These are phyloP conservation scores for Dasysyrphus albostriatus DNA, from an alignment of 2,888 invertebrate species.

Conservation along the genomic window DNA sequence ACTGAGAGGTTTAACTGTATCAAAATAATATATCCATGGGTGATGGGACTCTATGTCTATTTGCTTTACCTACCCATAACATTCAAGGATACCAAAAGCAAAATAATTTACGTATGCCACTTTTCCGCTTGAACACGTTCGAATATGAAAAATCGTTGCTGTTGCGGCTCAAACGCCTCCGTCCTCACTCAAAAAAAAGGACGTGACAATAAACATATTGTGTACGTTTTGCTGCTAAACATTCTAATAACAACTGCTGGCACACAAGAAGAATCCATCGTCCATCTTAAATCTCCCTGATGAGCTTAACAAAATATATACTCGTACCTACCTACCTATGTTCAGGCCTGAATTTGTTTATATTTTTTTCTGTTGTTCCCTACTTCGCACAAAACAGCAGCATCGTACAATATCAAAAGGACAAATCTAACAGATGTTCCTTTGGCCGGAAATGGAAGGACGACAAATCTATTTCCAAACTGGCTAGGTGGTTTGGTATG, in stretches of 20 bases:
- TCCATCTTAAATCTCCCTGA: slow-evolving; percentile 71
- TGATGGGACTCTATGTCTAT: neutral
- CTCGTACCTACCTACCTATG: slow-evolving; percentile 21
- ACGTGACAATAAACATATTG: slow-evolving; percentile 72
- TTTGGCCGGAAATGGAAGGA: slow-evolving; percentile 68
- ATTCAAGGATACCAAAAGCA: slow-evolving; percentile 28
- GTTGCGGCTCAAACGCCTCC: slow-evolving; percentile 63
- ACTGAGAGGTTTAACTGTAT: slow-evolving; percentile 65
- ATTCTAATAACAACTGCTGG: slow-evolving; percentile 74
- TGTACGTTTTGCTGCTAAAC: slow-evolving; percentile 70
- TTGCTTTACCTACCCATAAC: neutral
- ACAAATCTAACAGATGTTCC: slow-evolving; percentile 71
- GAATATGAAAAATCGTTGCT: slow-evolving; percentile 74
- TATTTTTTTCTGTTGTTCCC: neutral
- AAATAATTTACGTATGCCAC: slow-evolving; percentile 72
- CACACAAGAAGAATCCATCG: slow-evolving; percentile 55
- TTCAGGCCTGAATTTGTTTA: slow-evolving; percentile 35
- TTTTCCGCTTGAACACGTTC: slow-evolving; percentile 74
- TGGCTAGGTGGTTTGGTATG: slow-evolving; percentile 64
- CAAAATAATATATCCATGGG: slow-evolving; percentile 59
- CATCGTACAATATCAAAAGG: slow-evolving; percentile 43
- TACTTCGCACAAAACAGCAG: slow-evolving; percentile 38
- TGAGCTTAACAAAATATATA: slow-evolving; percentile 69
- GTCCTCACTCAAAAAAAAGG: slow-evolving; percentile 42
- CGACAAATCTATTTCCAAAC: slow-evolving; percentile 74